Percentiles rank a stretch among this genome's conserved stretches.
phyloP scores from a whole-genome alignment of 2,888 invertebrate genomes.

The Chrysopilus asiliformis region DNA sequence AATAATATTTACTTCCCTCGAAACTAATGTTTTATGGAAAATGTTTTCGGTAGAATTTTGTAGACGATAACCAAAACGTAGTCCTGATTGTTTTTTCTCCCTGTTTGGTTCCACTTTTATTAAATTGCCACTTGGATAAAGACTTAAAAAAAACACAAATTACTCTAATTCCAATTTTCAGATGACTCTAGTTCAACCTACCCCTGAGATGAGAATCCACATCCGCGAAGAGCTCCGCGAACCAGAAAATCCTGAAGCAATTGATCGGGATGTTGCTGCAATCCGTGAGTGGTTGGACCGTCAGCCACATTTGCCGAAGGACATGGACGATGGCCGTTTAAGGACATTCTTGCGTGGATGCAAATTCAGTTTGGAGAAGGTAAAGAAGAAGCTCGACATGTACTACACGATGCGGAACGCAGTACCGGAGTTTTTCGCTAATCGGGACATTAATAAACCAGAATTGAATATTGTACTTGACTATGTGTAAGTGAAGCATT shows the following conservation, averaged over 20 bases:
- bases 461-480: constrained; percentile 57
- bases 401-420: constrained; percentile 76
- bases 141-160: no score
- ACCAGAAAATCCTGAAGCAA: constrained; percentile 39
- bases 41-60: no score
- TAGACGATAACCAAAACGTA: no score
- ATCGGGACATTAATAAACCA: constrained; percentile 58
- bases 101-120: no score
- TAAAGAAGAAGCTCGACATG: constrained; percentile 75
- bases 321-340: constrained; percentile 60
- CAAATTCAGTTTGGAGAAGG: constrained; percentile 76
- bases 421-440: constrained; percentile 67
- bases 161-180: no score
- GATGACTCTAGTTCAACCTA: constrained; percentile 51
- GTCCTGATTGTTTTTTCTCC: no score
- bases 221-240: constrained; percentile 60
- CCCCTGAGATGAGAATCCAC: constrained; percentile 50
- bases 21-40: no score
- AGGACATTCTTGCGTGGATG: constrained; percentile 73
- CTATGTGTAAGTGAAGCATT: constrained; percentile 46
- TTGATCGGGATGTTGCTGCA: constrained; percentile 45
- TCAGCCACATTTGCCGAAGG: constrained; percentile 51
- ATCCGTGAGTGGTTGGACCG: constrained; percentile 56
- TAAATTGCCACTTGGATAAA: no score
- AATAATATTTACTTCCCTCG: no score